Percentiles rank a stretch among this genome's conserved stretches.
phyloP scores from a whole-genome alignment of 2,888 invertebrate genomes.

The Drosophila vallismaia region DNA sequence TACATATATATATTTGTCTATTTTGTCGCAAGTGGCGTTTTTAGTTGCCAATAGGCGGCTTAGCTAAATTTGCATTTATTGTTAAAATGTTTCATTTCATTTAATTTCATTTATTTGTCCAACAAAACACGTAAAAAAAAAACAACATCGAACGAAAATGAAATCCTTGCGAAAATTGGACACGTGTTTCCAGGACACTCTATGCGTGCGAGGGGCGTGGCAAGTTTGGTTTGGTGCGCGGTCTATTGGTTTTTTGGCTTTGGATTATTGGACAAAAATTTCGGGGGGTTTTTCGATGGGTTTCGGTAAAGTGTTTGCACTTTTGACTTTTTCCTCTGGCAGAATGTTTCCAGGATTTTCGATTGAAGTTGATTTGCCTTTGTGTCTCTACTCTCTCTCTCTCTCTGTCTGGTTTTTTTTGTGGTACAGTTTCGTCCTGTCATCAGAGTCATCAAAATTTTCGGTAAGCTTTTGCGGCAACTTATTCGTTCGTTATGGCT shows the following conservation, averaged over 20 bases:
- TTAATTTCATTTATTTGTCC: conserved; percentile 68
- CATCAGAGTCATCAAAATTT: conserved; percentile 6
- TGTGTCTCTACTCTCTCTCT: neutral
- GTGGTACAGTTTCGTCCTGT: conserved; percentile 20
- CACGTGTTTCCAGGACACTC: conserved; percentile 13
- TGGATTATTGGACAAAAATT: conserved; percentile 70
- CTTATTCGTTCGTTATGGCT: neutral
- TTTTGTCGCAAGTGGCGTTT: conserved; percentile 47
- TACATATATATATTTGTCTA: conserved; percentile 47
- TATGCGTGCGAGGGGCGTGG: conserved; percentile 7
- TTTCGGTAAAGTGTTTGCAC: conserved; percentile 15
- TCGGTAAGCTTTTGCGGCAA: neutral
- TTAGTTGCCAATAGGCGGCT: conserved; percentile 67
- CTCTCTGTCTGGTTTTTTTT: neutral
- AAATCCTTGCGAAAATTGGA: conserved; percentile 45
- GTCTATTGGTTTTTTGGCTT: conserved; percentile 77
- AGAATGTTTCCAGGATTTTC: conserved; percentile 8
- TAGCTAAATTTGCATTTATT: conserved; percentile 77
- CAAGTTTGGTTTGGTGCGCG: conserved; percentile 17
- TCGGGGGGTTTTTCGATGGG: conserved; percentile 5
- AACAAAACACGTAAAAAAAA: conserved; percentile 27
- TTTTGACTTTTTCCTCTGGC: conserved; percentile 33
- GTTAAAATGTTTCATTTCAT: conserved; percentile 76
- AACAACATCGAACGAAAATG: too few species aligned
- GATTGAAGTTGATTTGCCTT: conserved; percentile 27